Conservation (phyloP, 2,797 vertebrate species). For the Eulemur mongoz region DNA sequence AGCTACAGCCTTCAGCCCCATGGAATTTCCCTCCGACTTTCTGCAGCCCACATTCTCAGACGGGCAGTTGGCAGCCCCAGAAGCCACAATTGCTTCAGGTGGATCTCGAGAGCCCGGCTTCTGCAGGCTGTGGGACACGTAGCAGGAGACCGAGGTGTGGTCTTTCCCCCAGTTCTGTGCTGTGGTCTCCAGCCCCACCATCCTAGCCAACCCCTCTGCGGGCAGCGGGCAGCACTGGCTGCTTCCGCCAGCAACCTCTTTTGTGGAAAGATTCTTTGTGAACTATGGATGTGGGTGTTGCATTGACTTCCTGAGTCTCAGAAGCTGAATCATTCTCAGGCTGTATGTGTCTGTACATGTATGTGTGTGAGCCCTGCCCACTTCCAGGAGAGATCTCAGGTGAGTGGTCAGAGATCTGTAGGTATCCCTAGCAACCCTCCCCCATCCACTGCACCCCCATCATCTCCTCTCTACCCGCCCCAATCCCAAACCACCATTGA, state of each 20-base stretch:
- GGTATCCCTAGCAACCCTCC: background rate
- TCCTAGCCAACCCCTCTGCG: rapidly evolving
- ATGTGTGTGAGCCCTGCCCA: background rate
- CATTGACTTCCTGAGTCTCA: background rate
- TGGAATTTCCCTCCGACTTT: background rate
- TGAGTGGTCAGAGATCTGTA: background rate
- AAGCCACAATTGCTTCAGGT: background rate
- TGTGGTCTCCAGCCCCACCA: rapidly evolving
- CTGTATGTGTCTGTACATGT: background rate
- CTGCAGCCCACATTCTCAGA: background rate
- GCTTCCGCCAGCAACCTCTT: background rate
- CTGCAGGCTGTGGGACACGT: background rate
- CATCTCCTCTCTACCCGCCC: background rate
- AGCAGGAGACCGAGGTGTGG: background rate
- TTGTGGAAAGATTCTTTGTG: background rate
- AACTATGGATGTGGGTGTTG: background rate
- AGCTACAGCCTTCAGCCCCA: background rate
- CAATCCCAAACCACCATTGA: background rate
- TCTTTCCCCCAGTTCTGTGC: background rate
- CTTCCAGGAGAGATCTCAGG: background rate
- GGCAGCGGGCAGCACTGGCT: rapidly evolving
- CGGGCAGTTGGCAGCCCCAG: no score
- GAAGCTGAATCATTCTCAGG: background rate
- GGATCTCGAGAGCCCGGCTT: rapidly evolving
- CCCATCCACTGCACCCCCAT: background rate